Conservation (phyloP, 2,888 invertebrate species). For the Digitonthophagus gazella region DNA sequence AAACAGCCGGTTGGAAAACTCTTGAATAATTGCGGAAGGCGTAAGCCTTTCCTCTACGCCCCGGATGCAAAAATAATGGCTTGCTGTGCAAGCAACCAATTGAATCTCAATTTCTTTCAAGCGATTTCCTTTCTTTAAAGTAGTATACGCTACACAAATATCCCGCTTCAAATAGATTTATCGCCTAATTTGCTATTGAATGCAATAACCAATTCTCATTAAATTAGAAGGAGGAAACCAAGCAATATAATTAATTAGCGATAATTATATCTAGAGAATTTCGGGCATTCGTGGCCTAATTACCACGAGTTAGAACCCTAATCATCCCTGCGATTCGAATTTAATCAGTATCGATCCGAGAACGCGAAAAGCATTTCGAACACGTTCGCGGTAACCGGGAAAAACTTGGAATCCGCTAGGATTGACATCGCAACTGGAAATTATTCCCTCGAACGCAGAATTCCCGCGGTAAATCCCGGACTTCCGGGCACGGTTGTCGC, state of each 20-base stretch:
- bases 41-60: not conserved
- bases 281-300: too few relatives aligned
- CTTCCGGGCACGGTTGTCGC: not conserved
- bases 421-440: not conserved
- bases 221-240: not conserved
- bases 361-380: not conserved
- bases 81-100: too few relatives aligned
- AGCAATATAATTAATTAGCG: too few relatives aligned
- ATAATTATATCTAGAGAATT: not conserved
- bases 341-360: not conserved
- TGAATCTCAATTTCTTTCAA: not conserved
- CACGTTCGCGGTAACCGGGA: not conserved
- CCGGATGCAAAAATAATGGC: not conserved
- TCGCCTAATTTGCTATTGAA: not conserved
- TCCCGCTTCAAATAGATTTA: not conserved
- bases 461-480: not conserved
- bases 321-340: not conserved
- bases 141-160: too few relatives aligned
- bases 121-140: not conserved
- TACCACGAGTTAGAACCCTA: not conserved
- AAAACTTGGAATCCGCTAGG: not conserved
- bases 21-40: not conserved
- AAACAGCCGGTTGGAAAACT: not conserved
- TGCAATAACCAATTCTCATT: not conserved
- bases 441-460: too few relatives aligned